Evolutionary conservation across 1,140 invertebrate species (phyloP), one percentile per base, ranked within the genome.

Genomic region (Gerris buenoi): DNA sequence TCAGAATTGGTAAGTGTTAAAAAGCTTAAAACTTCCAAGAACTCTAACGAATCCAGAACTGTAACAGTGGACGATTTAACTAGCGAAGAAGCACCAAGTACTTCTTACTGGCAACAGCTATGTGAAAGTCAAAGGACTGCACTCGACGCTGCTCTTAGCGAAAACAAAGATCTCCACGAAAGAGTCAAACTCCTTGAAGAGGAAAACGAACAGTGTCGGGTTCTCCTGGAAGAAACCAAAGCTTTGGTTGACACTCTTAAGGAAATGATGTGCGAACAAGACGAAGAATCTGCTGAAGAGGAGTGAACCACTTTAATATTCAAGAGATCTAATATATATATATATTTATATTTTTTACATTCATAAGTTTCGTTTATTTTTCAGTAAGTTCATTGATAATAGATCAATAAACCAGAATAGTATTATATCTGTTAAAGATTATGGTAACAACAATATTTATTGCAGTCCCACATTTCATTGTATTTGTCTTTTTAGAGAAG

Each of bases 221-320:
- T 84, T 75, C 84, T 86, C 84, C 73, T 87, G 33, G 80, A 85
- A 14, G 85, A 87, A 75, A 81, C 84, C 3, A 84, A 80, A 73
- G 76, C 79, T 67, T 77, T 86, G 69, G 80, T 86, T 22, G 84
- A 85, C 79, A 81, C 86, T 25, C 76, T 87, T 18, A 83, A 83
- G 78, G 86, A 85, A 81, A 76, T 46, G 33, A 5, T 46, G 5
- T 10, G 33, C 33, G 33, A 46, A 46, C 33, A 5, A 5, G 33
- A 46, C 18, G 33, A 46, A 18, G 33, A 46, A 46, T 46, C 5
- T 46, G 33, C 5, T 10, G 33, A 46, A 46, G 33, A 46, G n/a
- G n/a, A n/a, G n/a, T n/a, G n/a, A n/a, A n/a, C n/a, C n/a, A n/a
- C n/a, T n/a, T n/a, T n/a, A n/a, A n/a, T n/a, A n/a, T n/a, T n/a